A percentile compares a stretch with the other conserved stretches of the same genome.
Conservation (phyloP, 2,888 invertebrate species). For the Ennomos quercinarius region DNA sequence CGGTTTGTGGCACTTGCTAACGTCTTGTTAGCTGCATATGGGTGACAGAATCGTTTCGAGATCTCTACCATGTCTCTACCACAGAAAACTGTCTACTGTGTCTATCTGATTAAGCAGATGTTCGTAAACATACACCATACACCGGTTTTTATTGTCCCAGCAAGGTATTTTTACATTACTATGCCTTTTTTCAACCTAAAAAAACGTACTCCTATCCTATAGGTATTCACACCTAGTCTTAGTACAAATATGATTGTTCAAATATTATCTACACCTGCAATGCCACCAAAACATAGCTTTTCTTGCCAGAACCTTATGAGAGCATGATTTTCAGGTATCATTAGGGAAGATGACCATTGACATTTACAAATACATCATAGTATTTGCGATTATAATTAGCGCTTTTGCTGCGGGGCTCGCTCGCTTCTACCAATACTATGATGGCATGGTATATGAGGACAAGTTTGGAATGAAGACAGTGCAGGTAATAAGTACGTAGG, state of each 20-base stretch:
- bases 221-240: too few relatives aligned
- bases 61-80: constrained; percentile 7
- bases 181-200: too few relatives aligned
- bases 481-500: constrained; percentile 50
- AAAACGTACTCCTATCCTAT: too few relatives aligned
- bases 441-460: constrained; percentile 86
- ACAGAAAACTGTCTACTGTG: too few relatives aligned
- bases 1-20: constrained; percentile 12
- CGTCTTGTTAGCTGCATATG: constrained; percentile 22
- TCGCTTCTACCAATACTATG: constrained; percentile 88
- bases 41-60: constrained; percentile 6
- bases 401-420: constrained; percentile 87
- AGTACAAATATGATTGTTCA: too few relatives aligned
- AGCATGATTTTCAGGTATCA: constrained; percentile 77
- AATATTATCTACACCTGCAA: too few relatives aligned
- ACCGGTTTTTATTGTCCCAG: not conserved
- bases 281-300: too few relatives aligned
- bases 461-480: constrained; percentile 85
- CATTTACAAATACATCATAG: constrained; percentile 86
- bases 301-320: not conserved
- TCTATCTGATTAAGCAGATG: constrained; percentile 4
- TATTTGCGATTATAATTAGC: constrained; percentile 86
- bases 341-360: constrained; percentile 89
- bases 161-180: too few relatives aligned
- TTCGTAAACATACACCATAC: not conserved